Evolutionary conservation across 2,113 vertebrate species (phyloP).

Genomic region (Carassius auratus): DNA sequence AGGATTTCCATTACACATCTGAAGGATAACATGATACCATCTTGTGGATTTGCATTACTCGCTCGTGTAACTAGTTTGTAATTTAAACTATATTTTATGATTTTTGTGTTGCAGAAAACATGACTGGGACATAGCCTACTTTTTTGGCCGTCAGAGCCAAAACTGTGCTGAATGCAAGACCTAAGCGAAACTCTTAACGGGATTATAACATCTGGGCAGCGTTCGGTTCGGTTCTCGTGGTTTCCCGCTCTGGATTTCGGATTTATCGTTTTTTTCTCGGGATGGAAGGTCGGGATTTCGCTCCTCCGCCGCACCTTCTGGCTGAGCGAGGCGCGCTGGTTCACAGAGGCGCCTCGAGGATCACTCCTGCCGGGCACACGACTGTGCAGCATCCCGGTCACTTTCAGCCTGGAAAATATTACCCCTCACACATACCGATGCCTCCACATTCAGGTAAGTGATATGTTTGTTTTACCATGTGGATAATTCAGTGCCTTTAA

Average conservation of each 20-base stretch:
- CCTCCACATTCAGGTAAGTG: conserved; percentile 88
- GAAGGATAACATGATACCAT: conserved; percentile 24
- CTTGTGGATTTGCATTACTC: background rate
- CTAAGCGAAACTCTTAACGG: conserved; percentile 76
- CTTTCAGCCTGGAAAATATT: conserved; percentile 93
- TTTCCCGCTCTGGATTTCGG: conserved; percentile 76
- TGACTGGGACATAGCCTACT: conserved; percentile 71
- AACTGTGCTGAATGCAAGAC: conserved; percentile 73
- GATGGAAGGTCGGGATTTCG: conserved; percentile 96
- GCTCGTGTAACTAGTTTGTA: conserved; percentile 11
- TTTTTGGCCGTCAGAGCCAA: conserved; percentile 69
- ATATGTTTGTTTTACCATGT: background rate
- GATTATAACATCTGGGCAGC: conserved; percentile 78
- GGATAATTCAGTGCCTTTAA: conserved; percentile 8
- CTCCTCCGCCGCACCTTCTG: conserved; percentile 90
- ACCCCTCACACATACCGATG: conserved; percentile 91
- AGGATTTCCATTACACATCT: conserved; percentile 34
- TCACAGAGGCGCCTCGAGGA: conserved; percentile 84
- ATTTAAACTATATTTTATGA: conserved; percentile 56
- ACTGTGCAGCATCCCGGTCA: conserved; percentile 86
- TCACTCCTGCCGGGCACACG: conserved; percentile 82
- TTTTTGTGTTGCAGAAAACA: conserved; percentile 75
- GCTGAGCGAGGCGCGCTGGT: conserved; percentile 87
- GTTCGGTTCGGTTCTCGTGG: conserved; percentile 70
- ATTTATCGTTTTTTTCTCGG: conserved; percentile 73